A percentile compares a stretch with the other conserved stretches of the same genome.
Conservation (phyloP, 2,797 vertebrate species). For the Naso thynnoides region DNA sequence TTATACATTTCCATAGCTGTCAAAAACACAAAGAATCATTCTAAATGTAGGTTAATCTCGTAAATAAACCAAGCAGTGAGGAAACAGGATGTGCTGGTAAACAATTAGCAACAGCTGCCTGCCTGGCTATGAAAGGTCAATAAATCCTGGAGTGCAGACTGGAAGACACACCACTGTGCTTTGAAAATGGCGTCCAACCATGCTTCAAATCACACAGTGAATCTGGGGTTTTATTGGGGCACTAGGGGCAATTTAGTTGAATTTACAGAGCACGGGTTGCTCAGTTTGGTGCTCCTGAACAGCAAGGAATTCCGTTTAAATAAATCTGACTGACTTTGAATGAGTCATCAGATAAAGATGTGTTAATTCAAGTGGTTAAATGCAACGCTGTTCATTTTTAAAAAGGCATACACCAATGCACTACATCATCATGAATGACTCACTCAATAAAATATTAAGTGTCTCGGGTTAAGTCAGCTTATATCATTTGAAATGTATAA, state of each 20-base stretch:
- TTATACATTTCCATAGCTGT: neutral
- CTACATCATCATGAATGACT: neutral
- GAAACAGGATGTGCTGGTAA: constrained; percentile 72
- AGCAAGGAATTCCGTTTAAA: neutral
- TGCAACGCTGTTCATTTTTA: neutral
- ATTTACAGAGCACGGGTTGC: neutral
- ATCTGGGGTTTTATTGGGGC: constrained; percentile 6
- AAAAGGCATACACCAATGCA: neutral
- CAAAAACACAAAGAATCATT: constrained; percentile 22
- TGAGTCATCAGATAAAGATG: neutral
- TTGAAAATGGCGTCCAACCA: constrained; percentile 53
- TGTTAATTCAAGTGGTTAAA: neutral
- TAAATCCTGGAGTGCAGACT: constrained; percentile 67
- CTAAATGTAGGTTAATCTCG: constrained; percentile 17
- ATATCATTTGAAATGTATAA: neutral
- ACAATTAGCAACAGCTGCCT: constrained; percentile 72
- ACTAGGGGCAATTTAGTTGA: neutral
- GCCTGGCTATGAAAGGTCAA: constrained; percentile 75
- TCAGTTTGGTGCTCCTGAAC: constrained; percentile 9
- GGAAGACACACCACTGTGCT: constrained; percentile 68
- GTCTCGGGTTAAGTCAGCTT: neutral
- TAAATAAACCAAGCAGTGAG: constrained; percentile 33
- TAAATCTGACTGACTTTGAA: neutral
- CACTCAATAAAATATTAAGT: neutral
- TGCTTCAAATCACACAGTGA: constrained; percentile 33